Evolutionary conservation across 2,113 vertebrate genomes (phyloP).

Genomic region (Pelobates fuscus): DNA sequence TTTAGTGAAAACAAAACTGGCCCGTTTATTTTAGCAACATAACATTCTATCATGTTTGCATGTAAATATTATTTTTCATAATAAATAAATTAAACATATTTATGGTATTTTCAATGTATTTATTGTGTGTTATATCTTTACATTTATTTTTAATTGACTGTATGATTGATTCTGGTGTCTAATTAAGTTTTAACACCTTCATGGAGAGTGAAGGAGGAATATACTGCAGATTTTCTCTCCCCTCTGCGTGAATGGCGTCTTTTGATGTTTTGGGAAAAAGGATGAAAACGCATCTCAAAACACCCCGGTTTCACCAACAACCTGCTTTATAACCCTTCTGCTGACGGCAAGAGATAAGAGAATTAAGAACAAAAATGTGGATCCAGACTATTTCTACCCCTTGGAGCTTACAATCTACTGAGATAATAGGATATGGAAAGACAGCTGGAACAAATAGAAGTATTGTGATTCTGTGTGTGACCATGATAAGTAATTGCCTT

Average conservation of each 20-base stretch:
- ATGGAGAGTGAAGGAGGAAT: not conserved
- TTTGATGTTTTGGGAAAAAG: not conserved
- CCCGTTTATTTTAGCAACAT: too few species aligned
- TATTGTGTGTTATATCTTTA: too few species aligned
- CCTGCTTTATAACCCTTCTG: not conserved
- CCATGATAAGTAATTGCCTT: slow-evolving; percentile 14
- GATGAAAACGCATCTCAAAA: not conserved
- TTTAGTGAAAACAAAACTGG: too few species aligned
- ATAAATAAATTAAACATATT: too few species aligned
- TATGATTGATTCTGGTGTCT: not conserved
- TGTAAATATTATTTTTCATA: too few species aligned
- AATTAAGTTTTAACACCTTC: slow-evolving; percentile 26
- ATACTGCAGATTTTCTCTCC: not conserved
- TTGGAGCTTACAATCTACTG: slow-evolving; percentile 32
- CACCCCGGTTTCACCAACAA: not conserved
- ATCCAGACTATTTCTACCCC: not conserved
- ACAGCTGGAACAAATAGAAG: slow-evolving; percentile 29
- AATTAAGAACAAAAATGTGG: not conserved
- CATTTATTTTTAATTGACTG: slow-evolving; percentile 7
- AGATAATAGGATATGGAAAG: slow-evolving; percentile 25
- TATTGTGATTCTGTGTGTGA: slow-evolving; percentile 10
- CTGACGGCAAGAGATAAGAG: slow-evolving; percentile 39
- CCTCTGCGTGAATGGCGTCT: not conserved
- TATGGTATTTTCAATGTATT: too few species aligned
- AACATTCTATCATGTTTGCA: too few species aligned